These are phyloP conservation scores for Lithobates sylvaticus DNA, from an alignment of 2,797 vertebrate species.

Conservation along the genomic window DNA sequence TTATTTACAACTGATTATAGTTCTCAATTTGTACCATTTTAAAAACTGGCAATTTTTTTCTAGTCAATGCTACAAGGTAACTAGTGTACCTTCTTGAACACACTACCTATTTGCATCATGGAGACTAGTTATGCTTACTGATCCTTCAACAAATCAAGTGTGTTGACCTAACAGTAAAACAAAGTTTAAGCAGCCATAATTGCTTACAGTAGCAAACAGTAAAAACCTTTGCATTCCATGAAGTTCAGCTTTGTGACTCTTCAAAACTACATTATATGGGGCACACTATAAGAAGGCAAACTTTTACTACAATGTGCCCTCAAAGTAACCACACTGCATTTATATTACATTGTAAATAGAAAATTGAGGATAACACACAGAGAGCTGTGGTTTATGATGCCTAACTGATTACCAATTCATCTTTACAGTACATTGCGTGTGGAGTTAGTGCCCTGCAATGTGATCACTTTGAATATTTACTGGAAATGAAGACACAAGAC, in stretches of 20 bases:
- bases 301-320: conserved; percentile 31
- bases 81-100: no score
- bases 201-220: not conserved
- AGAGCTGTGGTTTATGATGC: conserved; percentile 64
- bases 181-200: not conserved
- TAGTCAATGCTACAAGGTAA: no score
- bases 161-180: conserved; percentile 16
- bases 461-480: conserved; percentile 10
- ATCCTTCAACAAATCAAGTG: conserved; percentile 1
- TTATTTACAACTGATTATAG: not conserved
- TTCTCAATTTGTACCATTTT: no score
- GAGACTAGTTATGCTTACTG: not conserved
- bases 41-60: no score
- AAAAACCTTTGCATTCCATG: not conserved
- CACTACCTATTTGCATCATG: not conserved
- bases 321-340: conserved; percentile 20
- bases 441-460: conserved; percentile 42
- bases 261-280: conserved; percentile 7
- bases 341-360: conserved; percentile 21
- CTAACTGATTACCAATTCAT: conserved; percentile 64
- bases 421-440: conserved; percentile 58
- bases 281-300: conserved; percentile 38
- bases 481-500: conserved; percentile 11
- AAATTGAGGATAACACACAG: conserved; percentile 62
- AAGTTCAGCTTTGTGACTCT: conserved; percentile 4